Evolutionary conservation across 2,113 vertebrate genomes (phyloP), one percentile per base, ranked within the genome.

Genomic region (Microcebus ravelobensis): DNA sequence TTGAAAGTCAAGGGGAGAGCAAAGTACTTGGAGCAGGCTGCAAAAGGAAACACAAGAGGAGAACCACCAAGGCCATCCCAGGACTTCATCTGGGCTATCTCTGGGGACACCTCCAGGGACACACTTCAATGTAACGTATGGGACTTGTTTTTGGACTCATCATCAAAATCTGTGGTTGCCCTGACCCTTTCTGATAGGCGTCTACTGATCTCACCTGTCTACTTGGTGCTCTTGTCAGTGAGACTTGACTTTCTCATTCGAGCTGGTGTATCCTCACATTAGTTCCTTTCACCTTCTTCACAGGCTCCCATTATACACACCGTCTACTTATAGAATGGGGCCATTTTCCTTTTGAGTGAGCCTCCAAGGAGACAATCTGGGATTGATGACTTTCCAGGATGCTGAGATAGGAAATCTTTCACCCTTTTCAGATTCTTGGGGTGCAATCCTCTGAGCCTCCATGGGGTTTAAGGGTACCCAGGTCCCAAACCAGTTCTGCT

Each of bases 171-270:
- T n/a, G 23, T 63, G 71, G 3, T 31, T 45, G 61, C 79, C 4
- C 45, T 70, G 18, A 36, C 52, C 9, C 1, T 88, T 63, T 57
- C 65, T 48, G 12, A 39, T 4, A 6, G 71, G 25, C 17, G 1
- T 3, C n/a, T 61, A 0, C 0, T 50, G 21, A 1, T 57, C 70
- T 61, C 5, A 0, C 21, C 55, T 61, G 25, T n/a, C n/a, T 18
- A 20, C 4, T 25, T 45, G 29, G 15, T 15, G n/a, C 4, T 21
- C 34, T 25, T 29, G 6, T 14, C 45, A 23, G 34, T 68, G 31
- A 91, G 39, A 25, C 8, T 39, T 39, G 23, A 79, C 42, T 70
- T 70, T 68, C 13, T 87, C 27, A 6, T 83, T 48, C 17, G 13
- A 34, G 5, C 5, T 82, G 6, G 18, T n/a, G 68, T 18, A 10